phyloP scores from a whole-genome alignment of 2,888 invertebrate genomes.

The Phyllotreta striolata region DNA sequence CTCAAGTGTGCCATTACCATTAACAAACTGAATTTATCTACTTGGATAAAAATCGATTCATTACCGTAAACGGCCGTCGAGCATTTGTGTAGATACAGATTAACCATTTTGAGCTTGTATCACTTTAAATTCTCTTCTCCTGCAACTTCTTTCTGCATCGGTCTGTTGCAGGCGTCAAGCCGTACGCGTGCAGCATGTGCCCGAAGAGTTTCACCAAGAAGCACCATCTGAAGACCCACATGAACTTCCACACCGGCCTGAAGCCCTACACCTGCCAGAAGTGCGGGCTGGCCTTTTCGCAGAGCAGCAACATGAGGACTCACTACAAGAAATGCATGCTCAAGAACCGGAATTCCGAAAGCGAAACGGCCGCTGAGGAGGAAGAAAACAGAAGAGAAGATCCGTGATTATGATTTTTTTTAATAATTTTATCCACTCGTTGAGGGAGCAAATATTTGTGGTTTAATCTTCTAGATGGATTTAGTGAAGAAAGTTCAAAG shows the following conservation, averaged over 20 bases:
- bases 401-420: too few relatives aligned
- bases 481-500: too few relatives aligned
- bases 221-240: conserved; percentile 83
- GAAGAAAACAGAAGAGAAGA: conserved; percentile 1
- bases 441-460: too few relatives aligned
- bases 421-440: too few relatives aligned
- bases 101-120: neutral
- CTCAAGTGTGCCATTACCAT: neutral
- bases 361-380: neutral
- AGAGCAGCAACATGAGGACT: conserved; percentile 87
- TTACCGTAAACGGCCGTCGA: neutral
- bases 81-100: conserved; percentile 4
- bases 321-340: conserved; percentile 79
- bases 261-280: conserved; percentile 80
- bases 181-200: conserved; percentile 72
- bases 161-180: conserved; percentile 73
- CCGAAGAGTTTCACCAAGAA: conserved; percentile 86
- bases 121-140: neutral
- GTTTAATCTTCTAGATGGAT: too few relatives aligned
- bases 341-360: conserved; percentile 39
- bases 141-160: neutral
- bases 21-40: conserved; percentile 3
- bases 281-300: conserved; percentile 81
- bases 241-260: conserved; percentile 84
- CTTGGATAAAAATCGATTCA: conserved; percentile 9